Base-by-base conservation (phyloP, 2,797 vertebrate species). In the Enteromius trimaculatus region DNA sequence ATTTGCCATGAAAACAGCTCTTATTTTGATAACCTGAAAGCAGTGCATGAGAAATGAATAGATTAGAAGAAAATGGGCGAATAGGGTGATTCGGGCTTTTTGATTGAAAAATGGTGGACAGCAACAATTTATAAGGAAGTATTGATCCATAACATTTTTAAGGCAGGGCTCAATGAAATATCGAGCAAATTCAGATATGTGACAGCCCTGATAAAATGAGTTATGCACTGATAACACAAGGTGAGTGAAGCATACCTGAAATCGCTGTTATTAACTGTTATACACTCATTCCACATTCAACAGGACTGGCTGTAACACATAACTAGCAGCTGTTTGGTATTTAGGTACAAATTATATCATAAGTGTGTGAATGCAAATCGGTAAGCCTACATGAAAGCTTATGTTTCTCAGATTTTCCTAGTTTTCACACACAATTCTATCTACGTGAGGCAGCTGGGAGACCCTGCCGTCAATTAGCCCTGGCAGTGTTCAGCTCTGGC, bases 391-490 rank as follows among this genome's bases (percentile, higher is more conserved):
- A 71, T 23, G 34, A 70, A 62, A 83, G 74, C 71, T 53, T 70
- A 64, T 77, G 47, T 84, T 86, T 83, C 44, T 29, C 26, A 49
- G 47, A 86, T 85, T 80, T 85, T 78, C 60, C 78, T 44, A 75
- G 58, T 79, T 86, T 85, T 75, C 51, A 81, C 55, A 70, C 69
- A 80, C 70, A 87, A 86, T 83, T 85, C 83, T 87, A 83, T 81
- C 47, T 84, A 62, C 21, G 49, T 70, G 44, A 60, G 76, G 80
- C 88, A 89, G 87, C 86, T 87, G 85, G 77, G 49, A 69, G 82
- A 77, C 47, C 74, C 71, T 84, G 82, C 34, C 80, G 78, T 53
- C 84, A 86, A 85, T 89, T 88, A 88, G 81, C 82, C 62, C 75
- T 75, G 60, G 82, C 83, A 51, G 77, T 86, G 84, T 84, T 77